These are phyloP conservation scores for Drosophila murphyi DNA, from an alignment of 1,140 invertebrate genomes.

Conservation along the genomic window DNA sequence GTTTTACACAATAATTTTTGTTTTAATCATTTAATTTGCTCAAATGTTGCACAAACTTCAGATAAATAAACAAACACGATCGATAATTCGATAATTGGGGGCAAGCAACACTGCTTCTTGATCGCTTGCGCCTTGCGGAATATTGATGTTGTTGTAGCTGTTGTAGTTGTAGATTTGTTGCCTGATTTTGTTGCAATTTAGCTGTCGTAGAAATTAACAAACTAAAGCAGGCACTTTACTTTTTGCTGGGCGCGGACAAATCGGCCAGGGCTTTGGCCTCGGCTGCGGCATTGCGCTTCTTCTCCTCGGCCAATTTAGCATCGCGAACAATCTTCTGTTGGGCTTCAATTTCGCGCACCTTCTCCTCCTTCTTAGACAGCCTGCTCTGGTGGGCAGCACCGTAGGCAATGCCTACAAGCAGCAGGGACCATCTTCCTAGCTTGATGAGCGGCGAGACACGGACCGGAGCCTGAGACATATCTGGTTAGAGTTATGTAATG, in stretches of 20 bases:
- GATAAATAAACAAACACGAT: slow-evolving; percentile 42
- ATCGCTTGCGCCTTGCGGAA: slow-evolving; percentile 38
- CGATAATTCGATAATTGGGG: slow-evolving; percentile 37
- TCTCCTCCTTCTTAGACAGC: slow-evolving; percentile 88
- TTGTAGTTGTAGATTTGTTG: slow-evolving; percentile 10
- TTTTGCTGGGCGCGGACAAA: slow-evolving; percentile 64
- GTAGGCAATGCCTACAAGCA: slow-evolving; percentile 88
- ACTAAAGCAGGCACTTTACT: slow-evolving; percentile 27
- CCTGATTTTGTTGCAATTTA: slow-evolving; percentile 14
- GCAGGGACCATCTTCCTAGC: slow-evolving; percentile 90
- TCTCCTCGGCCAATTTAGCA: slow-evolving; percentile 89
- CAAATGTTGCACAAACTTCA: slow-evolving; percentile 45
- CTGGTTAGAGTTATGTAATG: slow-evolving; percentile 79
- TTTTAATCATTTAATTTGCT: slow-evolving; percentile 55
- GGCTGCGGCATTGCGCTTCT: slow-evolving; percentile 85
- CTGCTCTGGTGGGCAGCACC: slow-evolving; percentile 89
- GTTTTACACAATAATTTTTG: slow-evolving; percentile 52
- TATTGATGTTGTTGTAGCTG: slow-evolving; percentile 46
- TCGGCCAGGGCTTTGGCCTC: slow-evolving; percentile 73
- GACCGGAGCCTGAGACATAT: slow-evolving; percentile 86
- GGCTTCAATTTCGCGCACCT: slow-evolving; percentile 87
- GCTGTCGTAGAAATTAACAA: slow-evolving; percentile 30
- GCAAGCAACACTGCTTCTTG: slow-evolving; percentile 27
- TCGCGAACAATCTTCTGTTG: slow-evolving; percentile 88
- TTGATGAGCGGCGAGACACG: slow-evolving; percentile 90